A percentile compares a stretch with the other conserved stretches of the same genome.
phyloP scores from a whole-genome alignment of 2,888 invertebrate genomes.

The Erebia palarica region DNA sequence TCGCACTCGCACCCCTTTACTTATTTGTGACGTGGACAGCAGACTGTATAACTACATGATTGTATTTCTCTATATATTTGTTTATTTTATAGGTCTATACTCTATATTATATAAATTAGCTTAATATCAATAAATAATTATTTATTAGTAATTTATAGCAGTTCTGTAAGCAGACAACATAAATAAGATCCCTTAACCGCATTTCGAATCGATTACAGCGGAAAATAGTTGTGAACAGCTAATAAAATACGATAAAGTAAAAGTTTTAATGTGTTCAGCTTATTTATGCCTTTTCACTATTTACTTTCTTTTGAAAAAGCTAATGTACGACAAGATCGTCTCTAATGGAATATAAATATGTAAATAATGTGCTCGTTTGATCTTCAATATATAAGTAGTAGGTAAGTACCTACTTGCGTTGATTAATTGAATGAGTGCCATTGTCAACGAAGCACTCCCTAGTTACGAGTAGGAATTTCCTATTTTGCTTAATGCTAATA shows the following conservation, averaged over 20 bases:
- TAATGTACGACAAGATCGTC: slow-evolving; percentile 25
- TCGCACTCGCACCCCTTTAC: slow-evolving; percentile 41
- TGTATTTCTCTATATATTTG: too few relatives aligned
- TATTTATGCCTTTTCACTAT: slow-evolving; percentile 1
- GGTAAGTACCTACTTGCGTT: slow-evolving; percentile 23
- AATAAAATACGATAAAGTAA: neutral
- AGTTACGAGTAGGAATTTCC: slow-evolving; percentile 13
- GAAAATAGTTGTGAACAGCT: neutral
- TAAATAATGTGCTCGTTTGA: slow-evolving; percentile 34
- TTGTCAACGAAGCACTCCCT: slow-evolving; percentile 26
- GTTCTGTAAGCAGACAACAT: neutral
- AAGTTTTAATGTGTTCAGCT: slow-evolving; percentile 17
- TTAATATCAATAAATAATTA: neutral
- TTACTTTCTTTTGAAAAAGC: slow-evolving; percentile 27
- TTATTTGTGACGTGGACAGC: neutral
- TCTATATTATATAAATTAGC: too few relatives aligned
- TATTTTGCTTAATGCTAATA: slow-evolving; percentile 19
- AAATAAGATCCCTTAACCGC: neutral
- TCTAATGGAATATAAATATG: slow-evolving; percentile 38
- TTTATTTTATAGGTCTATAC: too few relatives aligned
- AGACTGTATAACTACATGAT: neutral
- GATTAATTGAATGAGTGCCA: slow-evolving; percentile 36
- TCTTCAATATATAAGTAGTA: slow-evolving; percentile 17
- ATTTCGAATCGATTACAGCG: neutral
- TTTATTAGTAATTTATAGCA: neutral